Evolutionary conservation across 1,140 invertebrate species (phyloP), one percentile per base, ranked within the genome.

Genomic region (Luehdorfia chinensis): DNA sequence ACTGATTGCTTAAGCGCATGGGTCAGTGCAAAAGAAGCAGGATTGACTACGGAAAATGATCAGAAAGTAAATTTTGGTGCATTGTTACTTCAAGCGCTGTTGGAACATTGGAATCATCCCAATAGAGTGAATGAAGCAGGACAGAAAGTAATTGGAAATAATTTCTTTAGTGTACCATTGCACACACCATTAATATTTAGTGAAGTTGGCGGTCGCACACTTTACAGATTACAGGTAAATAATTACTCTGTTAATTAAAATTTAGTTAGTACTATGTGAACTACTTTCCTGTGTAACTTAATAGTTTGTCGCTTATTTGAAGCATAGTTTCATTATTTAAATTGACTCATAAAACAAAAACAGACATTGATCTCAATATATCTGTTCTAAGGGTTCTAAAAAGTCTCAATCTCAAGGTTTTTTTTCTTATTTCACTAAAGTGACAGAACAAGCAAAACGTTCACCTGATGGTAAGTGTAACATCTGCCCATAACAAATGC

Each of bases 151-250:
- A 91, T 91, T 50, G 93, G 91, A 30, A 96, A 96, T 84, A 91
- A 91, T 45, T 97, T 95, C 87, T 98, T 99, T 74, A 93, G 91
- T 76, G 94, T 99, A 50, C 97, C 98, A 34, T 91, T 92, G 21
- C 98, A 99, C 79, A 99, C 97, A 18, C 98, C 98, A 8, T 92
- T 99, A 44, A 98, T 99, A 69, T 97, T 99, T 79, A 98, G 96
- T 89, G 97, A 99, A 90, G 94, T 97, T 36, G 97, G 96, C 28
- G 97, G 97, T 1, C 90, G 97, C 65, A 98, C 97, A 2, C 80
- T 98, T 44, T 97, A 98, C 62, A 75, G 83, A 41, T 34, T 86
- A 9, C 77, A 78, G 66, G 81, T 85, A 43, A 37, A 49, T 62
- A 13, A 33, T 30, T 39, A 4, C 34, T 47, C 21, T 23, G 9